Conservation (phyloP, 2,113 vertebrate genomes). For the Myodes glareolus region DNA sequence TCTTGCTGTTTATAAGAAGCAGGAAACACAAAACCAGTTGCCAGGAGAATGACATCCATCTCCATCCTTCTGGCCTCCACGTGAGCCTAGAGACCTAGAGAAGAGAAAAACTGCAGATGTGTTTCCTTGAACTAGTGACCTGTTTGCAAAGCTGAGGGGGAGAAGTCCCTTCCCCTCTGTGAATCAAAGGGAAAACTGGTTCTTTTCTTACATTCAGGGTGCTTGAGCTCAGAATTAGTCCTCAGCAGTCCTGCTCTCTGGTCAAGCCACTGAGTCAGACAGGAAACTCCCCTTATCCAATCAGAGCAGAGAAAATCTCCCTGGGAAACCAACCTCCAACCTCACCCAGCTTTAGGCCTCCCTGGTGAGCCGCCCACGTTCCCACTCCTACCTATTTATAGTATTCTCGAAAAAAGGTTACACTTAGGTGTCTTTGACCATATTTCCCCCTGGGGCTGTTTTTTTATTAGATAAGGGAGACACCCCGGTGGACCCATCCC, state of each 20-base stretch:
- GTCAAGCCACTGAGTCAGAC: background rate
- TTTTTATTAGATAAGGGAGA: background rate
- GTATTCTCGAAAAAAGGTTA: background rate
- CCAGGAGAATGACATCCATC: background rate
- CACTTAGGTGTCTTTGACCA: background rate
- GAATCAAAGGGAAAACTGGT: background rate
- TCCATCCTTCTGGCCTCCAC: background rate
- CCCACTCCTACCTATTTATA: background rate
- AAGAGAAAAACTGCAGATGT: background rate
- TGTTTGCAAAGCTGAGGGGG: background rate
- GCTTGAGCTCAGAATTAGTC: background rate
- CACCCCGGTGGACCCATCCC: accelerated
- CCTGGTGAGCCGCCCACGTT: background rate
- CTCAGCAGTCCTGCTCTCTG: background rate
- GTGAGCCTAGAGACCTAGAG: background rate
- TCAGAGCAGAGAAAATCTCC: background rate
- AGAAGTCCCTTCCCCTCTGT: background rate
- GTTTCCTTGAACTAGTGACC: conserved; percentile 38
- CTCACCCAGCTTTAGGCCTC: background rate
- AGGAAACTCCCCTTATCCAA: background rate
- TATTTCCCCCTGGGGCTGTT: background rate
- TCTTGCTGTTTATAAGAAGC: conserved; percentile 20
- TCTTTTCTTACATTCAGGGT: background rate
- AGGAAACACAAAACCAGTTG: background rate
- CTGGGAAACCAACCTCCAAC: background rate